Evolutionary conservation across 2,888 invertebrate species (phyloP), one percentile per base, ranked within the genome.

Genomic region (Pachycephus smyrnensis): DNA sequence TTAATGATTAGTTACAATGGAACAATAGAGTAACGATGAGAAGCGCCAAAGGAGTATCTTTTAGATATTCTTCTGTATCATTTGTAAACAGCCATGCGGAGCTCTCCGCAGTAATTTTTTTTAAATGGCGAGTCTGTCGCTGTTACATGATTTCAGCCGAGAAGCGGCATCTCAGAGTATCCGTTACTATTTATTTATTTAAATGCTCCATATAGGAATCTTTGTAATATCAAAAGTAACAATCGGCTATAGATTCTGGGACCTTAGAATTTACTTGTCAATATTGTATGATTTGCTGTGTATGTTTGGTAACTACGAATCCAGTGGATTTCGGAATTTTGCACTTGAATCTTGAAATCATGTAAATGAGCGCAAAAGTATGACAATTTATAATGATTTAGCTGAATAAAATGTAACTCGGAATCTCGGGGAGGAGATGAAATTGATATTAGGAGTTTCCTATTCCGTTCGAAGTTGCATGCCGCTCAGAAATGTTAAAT

Each of bases 1-100:
- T 81, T 82, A 79, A 82, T 81, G 77, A 82, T 40, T 84, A 85
- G 80, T 73, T 82, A 74, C 55, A 55, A 74, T 33, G 74, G 33
- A 30, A 32, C 73, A 33, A 35, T 74, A 35, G 74, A 35, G 33
- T 33, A 35, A 33, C 33, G 33, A 55, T 33, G 36, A 35, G n/a
- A 35, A 33, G 74, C 33, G 36, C 33, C 74, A 36, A 32, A 32
- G 74, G 74, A 33, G 74, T 33, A 55, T 55, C 23, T 32, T 30
- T 35, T 30, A 32, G 31, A 35, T 30, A 35, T 30, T 32, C 31
- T 33, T 30, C 31, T 32, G 36, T 74, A 35, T 74, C 33, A 74
- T 74, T 35, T 30, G 36, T 74, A 33, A 32, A 33, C 74, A 55
- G 23, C 55, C 23, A 55, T 55, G 71, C 71, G 33, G 30, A 71